phyloP scores from a whole-genome alignment of 1,140 invertebrate species.

The Bombus difficillimus region DNA sequence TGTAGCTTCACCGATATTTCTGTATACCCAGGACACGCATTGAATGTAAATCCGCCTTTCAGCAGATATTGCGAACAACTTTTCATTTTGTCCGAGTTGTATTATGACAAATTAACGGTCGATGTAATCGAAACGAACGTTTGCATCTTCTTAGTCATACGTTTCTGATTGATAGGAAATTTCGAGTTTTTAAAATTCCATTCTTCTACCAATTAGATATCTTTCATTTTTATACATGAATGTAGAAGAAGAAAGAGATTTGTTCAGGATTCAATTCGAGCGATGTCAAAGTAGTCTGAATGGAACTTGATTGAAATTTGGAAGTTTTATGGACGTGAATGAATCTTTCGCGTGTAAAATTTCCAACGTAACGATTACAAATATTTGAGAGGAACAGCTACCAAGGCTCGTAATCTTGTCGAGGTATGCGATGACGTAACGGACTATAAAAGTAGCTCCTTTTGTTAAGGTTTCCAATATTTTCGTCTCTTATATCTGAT shows the following conservation, averaged over 20 bases:
- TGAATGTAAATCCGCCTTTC: conserved; percentile 28
- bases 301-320: too few relatives aligned
- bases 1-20: conserved; percentile 9
- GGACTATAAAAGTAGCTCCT: neutral
- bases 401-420: neutral
- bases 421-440: neutral
- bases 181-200: neutral
- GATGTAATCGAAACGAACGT: neutral
- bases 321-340: too few relatives aligned
- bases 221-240: too few relatives aligned
- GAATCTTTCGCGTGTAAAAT: too few relatives aligned
- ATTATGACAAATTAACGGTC: conserved; percentile 27
- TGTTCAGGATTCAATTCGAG: too few relatives aligned
- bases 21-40: neutral
- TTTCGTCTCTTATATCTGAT: too few relatives aligned
- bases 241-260: too few relatives aligned
- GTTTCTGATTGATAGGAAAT: neutral
- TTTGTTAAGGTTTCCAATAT: too few relatives aligned
- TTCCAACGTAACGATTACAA: neutral
- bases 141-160: too few relatives aligned
- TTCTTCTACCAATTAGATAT: neutral
- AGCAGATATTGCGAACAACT: neutral
- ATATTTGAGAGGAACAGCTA: neutral
- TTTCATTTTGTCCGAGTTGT: neutral
- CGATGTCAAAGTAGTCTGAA: too few relatives aligned